Evolutionary conservation across 1,140 invertebrate species (phyloP), one percentile per base, ranked within the genome.

Genomic region (Telenomus remus): DNA sequence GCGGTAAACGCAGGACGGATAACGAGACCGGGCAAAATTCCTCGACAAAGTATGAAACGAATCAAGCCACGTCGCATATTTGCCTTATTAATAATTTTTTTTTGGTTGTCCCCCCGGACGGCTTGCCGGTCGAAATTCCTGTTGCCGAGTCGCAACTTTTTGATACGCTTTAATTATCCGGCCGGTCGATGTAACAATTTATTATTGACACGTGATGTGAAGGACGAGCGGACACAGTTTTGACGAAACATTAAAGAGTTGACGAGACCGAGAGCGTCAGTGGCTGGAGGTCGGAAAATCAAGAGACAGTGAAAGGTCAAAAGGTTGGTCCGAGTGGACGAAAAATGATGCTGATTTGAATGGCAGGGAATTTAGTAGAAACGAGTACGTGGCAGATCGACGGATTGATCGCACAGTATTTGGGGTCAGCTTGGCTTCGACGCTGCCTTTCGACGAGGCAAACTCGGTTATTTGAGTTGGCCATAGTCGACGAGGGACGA

Each of bases 391-490:
- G 63, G 64, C 59, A 76, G 68, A 77, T 77, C 63, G 69, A 63
- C 72, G 69, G 71, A 73, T 71, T 65, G 72, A 75, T 76, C 61
- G 71, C 74, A 70, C 80, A 83, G 80, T 84, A 87, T 88, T 87
- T 86, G 85, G 85, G 84, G 83, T 85, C 83, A 81, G 83, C 75
- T 81, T 81, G 80, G 80, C 78, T 72, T 81, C 78, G 78, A 80
- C 81, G 80, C 79, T 82, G 78, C 79, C 77, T 81, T 80, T 82
- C 80, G 79, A 78, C 82, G 83, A 81, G 71, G 80, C 82, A 79
- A 83, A 82, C 84, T 84, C 79, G 83, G 81, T 87, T 87, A 85
- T 87, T 87, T 87, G 86, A 87, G 81, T 88, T 88, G 84, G 84
- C 82, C 78, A 80, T 72, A 84, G 78, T 77, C 79, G 80, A 79